Evolutionary conservation across 2,888 invertebrate species (phyloP).

Genomic region (Aspidiotus rigidus): DNA sequence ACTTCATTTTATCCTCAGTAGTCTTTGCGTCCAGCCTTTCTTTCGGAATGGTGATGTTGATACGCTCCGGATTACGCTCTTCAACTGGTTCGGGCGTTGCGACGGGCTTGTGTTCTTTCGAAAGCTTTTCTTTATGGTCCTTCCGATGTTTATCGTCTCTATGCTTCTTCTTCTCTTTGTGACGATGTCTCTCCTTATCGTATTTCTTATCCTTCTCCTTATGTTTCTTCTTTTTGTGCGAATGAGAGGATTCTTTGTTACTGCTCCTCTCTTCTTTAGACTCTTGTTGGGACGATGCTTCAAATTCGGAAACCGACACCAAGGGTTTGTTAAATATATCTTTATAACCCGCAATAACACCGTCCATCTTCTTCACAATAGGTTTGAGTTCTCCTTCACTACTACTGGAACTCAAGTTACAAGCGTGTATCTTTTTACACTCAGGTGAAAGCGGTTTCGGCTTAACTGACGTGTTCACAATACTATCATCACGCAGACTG

Average conservation of each 20-base stretch:
- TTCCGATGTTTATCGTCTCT: conserved; percentile 54
- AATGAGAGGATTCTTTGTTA: background rate
- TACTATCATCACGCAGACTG: conserved; percentile 1
- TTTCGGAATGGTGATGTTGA: conserved; percentile 30
- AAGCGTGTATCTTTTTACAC: background rate
- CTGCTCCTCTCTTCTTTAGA: conserved; percentile 8
- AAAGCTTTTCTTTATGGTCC: conserved; percentile 1
- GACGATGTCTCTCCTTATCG: conserved; percentile 35
- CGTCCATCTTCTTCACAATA: conserved; percentile 55
- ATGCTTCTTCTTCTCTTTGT: conserved; percentile 42
- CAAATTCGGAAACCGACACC: background rate
- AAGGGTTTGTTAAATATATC: conserved; percentile 22
- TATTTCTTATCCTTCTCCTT: conserved; percentile 36
- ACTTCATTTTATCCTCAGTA: conserved; percentile 27
- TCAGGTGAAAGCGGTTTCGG: background rate
- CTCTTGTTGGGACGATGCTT: background rate
- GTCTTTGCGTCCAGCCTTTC: conserved; percentile 23
- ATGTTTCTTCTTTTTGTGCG: conserved; percentile 33
- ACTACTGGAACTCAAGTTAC: conserved; percentile 7
- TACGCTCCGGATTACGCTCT: background rate
- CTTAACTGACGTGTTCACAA: background rate
- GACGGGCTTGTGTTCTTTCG: conserved; percentile 15
- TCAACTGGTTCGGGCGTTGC: background rate
- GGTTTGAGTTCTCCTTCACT: conserved; percentile 51
- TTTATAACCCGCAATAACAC: conserved; percentile 54